Base-by-base conservation (phyloP, 2,113 vertebrate genomes). In the Gyps fulvus region DNA sequence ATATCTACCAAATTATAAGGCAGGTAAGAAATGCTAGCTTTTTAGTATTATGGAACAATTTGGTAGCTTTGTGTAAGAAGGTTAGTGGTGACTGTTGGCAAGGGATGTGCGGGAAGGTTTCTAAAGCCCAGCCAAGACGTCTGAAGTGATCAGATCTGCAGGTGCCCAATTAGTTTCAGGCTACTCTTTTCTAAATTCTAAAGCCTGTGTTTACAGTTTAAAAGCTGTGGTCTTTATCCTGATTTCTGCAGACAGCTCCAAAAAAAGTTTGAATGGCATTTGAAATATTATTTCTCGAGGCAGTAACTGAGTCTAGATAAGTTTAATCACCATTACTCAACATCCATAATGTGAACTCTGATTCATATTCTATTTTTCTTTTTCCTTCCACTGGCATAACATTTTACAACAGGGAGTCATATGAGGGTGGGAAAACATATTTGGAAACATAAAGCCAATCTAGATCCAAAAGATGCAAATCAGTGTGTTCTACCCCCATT, bases 391-490 rank as follows among this genome's bases (percentile, higher is more conserved):
- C 20, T 90, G 74, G 40, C 58, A 87, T 80, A 91, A 71, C 9
- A 9, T 77, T 95, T 95, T 96, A 94, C 90, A 96, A 47, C 11
- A 70, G 79, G 52, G 91, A 89, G 43, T 93, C 79, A 63, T 79
- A 61, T 45, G 34, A 92, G 80, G 40, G 59, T 93, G 74, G 84
- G 90, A 94, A 96, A 97, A 73, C 59, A 61, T 61, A 83, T 80
- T 94, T 93, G 90, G 93, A 96, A 93, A 84, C 31, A 62, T 45
- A 83, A 92, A 86, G 17, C 36, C 38, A 80, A 18, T 21, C 52
- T 83, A 71, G n/a, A 87, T 93, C 89, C 92, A 93, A 92, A 95
- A 90, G 61, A 87, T 66, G 87, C 52, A 91, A 79, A 85, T 80
- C 66, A 69, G 7, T 58, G 40, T 74, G 38, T 83, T 94, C 59